These are phyloP conservation scores for Brachymystax lenok DNA, from an alignment of 2,797 vertebrate species.

Conservation along the genomic window DNA sequence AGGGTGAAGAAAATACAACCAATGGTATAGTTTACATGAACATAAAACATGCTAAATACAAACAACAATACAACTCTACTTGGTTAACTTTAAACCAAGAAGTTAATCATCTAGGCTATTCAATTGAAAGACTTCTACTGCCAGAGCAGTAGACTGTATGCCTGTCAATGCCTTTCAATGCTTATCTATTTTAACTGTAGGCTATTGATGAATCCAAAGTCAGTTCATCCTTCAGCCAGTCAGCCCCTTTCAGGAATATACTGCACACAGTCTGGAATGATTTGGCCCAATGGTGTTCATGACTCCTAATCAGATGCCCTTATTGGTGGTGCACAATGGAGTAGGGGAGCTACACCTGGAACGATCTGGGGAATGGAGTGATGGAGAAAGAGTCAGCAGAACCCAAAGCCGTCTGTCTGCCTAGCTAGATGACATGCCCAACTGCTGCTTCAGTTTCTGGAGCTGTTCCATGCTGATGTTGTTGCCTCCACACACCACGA, in stretches of 20 bases:
- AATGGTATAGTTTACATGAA: conserved; percentile 24
- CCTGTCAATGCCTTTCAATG: neutral
- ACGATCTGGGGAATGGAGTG: conserved; percentile 20
- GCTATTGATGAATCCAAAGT: neutral
- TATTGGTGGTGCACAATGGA: neutral
- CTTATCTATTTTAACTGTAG: neutral
- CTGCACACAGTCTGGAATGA: conserved; percentile 57
- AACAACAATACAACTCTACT: conserved; percentile 11
- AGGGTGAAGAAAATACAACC: conserved; percentile 20
- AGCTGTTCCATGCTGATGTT: conserved; percentile 78
- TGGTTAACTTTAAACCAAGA: neutral
- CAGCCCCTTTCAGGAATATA: conserved; percentile 10
- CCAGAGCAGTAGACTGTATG: conserved; percentile 6
- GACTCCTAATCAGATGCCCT: neutral
- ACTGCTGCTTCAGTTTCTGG: conserved; percentile 74
- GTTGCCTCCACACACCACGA: conserved; percentile 89
- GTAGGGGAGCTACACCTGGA: neutral
- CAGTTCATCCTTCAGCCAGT: neutral
- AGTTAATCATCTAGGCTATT: neutral
- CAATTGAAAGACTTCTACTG: conserved; percentile 7
- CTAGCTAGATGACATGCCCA: conserved; percentile 65
- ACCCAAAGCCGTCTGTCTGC: conserved; percentile 14
- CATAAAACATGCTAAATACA: conserved; percentile 32
- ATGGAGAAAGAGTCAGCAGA: neutral
- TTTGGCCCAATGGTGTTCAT: conserved; percentile 31